phyloP scores from a whole-genome alignment of 2,888 invertebrate genomes.

The Quadroppia sp. region DNA sequence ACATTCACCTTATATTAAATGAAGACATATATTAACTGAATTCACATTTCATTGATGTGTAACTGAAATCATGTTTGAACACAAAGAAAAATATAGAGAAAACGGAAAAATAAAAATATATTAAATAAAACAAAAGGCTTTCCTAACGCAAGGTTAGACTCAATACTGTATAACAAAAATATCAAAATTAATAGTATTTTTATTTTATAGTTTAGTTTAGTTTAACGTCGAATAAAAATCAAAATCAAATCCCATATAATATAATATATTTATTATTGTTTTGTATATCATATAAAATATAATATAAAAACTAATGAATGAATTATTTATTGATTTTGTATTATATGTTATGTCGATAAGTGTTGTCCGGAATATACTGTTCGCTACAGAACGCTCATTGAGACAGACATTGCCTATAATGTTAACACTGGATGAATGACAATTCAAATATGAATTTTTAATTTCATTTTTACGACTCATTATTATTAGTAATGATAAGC shows the following conservation, averaged over 20 bases:
- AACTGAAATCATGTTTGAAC: background rate
- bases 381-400: no score
- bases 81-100: background rate
- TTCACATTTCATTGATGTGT: background rate
- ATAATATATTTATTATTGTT: background rate
- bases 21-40: background rate
- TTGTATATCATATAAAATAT: no score
- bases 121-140: conserved; percentile 6
- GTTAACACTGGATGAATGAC: no score
- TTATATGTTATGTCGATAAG: no score
- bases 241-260: background rate
- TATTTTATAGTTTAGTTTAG: background rate
- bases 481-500: no score
- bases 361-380: no score
- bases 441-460: no score
- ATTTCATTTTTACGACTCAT: no score
- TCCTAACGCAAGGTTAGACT: background rate
- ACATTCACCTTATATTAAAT: conserved; percentile 7
- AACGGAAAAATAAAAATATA: background rate
- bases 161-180: background rate
- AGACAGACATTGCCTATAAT: no score
- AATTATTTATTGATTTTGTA: no score
- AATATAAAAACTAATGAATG: no score
- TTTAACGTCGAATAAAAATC: background rate
- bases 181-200: background rate